Evolutionary conservation across 23 tunicate genomes (phyloP), one percentile per base, ranked within the genome.

Genomic region (Corella eumyota): DNA sequence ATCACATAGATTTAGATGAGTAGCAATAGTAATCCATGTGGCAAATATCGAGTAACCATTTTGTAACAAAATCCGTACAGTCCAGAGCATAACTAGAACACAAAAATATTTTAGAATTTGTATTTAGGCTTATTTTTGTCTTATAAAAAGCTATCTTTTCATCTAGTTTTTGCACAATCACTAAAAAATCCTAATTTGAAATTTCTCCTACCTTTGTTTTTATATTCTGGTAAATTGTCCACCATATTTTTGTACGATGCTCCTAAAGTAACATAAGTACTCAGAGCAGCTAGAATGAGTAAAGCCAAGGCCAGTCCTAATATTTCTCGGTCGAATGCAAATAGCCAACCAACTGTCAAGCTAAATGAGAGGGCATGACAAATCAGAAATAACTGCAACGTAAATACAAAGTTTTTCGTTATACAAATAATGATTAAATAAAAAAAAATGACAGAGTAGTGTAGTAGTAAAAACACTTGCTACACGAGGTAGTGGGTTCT

Each of bases 271-370:
- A 67, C 45, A 52, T 84, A 84, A 7, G 30, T 51, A 0, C 67
- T 36, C 30, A 47, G 13, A 13, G 49, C 77, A 2, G 83, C 38
- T 2, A 69, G n/a, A 0, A 84, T 55, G 38, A 84, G 56, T 58
- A 69, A 36, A 21, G 62, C 66, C 33, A 84, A 28, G 2, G 78
- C 66, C 25, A 69, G 56, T 21, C 72, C 94, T 26, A 74, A 62
- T 44, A 69, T 68, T 63, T 84, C 94, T 3, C 73, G 61, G 59
- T 84, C 94, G 45, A 68, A 68, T 20, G 94, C 76, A 34, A 84
- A 84, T 21, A 84, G 54, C 94, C 94, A 84, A 2, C 73, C 77
- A 19, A 76, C 29, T 4, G 71, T 50, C 6, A 50, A 23, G 1
- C 61, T 55, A 59, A 65, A 84, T 4, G 61, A 60, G 32, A 84